Percentiles rank a stretch among this genome's conserved stretches.
Conservation (phyloP, 2,113 vertebrate species). For the Lutjanus erythropterus region DNA sequence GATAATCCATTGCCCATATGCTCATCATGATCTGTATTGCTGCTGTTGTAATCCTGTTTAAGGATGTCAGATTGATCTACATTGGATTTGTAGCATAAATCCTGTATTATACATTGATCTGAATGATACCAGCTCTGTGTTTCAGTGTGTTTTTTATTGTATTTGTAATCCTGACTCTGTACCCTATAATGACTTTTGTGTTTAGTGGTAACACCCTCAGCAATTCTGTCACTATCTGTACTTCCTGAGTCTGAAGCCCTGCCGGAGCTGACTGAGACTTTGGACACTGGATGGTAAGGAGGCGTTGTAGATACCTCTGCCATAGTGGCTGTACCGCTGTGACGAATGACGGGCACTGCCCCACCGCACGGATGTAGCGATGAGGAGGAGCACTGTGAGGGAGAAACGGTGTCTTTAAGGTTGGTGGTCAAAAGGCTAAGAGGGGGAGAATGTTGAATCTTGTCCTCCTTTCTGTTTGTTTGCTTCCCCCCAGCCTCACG, state of each 20-base stretch:
- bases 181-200: background rate
- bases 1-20: conserved; percentile 3
- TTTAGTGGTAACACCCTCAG: background rate
- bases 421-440: background rate
- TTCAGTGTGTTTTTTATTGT: conserved; percentile 4
- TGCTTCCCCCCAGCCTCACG: background rate
- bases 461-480: background rate
- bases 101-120: conserved; percentile 6
- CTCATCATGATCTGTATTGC: background rate
- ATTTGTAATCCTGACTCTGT: conserved; percentile 10
- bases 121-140: background rate
- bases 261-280: conserved; percentile 14
- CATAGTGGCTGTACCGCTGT: conserved; percentile 49
- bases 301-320: conserved; percentile 5
- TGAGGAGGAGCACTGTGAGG: conserved; percentile 12
- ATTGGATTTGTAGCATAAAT: background rate
- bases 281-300: conserved; percentile 11
- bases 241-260: background rate
- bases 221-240: conserved; percentile 11
- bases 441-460: background rate
- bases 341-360: conserved; percentile 81
- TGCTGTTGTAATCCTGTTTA: conserved; percentile 12
- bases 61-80: background rate
- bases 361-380: conserved; percentile 43
- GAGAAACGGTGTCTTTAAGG: background rate